Base-by-base conservation (phyloP, 2,797 vertebrate genomes). In the Sternarchorhynchus goeldii region DNA sequence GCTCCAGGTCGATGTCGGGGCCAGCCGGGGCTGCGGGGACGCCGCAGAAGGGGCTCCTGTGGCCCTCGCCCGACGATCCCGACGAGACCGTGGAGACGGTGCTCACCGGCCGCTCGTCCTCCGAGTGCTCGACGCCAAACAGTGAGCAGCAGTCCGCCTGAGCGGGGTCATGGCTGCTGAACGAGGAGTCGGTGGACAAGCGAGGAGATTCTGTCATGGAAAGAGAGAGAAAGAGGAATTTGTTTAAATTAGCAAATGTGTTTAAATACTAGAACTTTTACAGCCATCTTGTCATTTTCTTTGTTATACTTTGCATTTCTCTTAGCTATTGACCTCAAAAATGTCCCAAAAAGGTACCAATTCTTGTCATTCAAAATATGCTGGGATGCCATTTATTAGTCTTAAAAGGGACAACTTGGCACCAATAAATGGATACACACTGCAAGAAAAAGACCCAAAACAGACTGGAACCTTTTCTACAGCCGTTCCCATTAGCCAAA, bases 71-170 rank as follows among this genome's bases (percentile, higher is more conserved):
- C 7, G 93, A 94, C 0, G 95, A 96, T 21, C 91, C 91, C 0
- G 94, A 95, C 0, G 95, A 95, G 1, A 94, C 88, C 16, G 87
- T 92, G 75, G 94, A 94, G 79, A 91, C 89, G 0, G 89, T 80
- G 85, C 93, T 96, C 86, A 93, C 86, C 0, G 95, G 94, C 45
- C 92, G 92, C 56, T 93, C 90, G 4, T 93, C 88, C 25, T 92
- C 90, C 32, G 88, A 86, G 18, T 85, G 90, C 21, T 93, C 91
- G 50, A 81, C 83, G 0, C 75, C 86, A 17, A 92, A 66, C 1
- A 87, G 91, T 8, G 87, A 69, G 21, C 89, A 92, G 79, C 91
- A 90, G 71, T 91, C 90, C 0, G 86, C 85, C 5, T 91, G 86
- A 85, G 92, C 93, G 57, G 91, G 92, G 83, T 94, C 94, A 91